A percentile compares a stretch with the other conserved stretches of the same genome.
These are phyloP conservation scores for Lanistes nyassanus DNA, from an alignment of 1,140 invertebrate species.

Conservation along the genomic window DNA sequence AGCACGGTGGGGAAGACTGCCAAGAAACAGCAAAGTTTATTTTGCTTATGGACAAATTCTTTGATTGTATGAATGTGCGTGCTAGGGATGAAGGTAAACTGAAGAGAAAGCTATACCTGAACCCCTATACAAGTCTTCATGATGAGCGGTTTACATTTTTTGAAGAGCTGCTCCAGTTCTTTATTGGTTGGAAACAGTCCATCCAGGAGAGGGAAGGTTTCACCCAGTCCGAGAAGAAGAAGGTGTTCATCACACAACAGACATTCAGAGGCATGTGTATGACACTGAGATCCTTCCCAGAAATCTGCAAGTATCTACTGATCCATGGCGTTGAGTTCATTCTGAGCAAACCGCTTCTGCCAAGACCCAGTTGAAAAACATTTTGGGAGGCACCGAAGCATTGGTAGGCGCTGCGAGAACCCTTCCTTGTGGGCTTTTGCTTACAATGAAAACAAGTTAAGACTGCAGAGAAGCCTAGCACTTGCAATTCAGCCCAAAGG, in stretches of 20 bases:
- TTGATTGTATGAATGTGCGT: too few relatives aligned
- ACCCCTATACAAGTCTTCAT: slow-evolving; percentile 2
- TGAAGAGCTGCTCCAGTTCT: neutral
- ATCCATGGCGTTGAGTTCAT: slow-evolving; percentile 10
- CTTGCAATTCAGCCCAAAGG: too few relatives aligned
- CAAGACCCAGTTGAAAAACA: slow-evolving; percentile 16
- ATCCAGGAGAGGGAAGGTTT: slow-evolving; percentile 6
- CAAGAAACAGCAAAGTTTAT: too few relatives aligned
- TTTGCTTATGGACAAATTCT: too few relatives aligned
- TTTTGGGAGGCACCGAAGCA: slow-evolving; percentile 1
- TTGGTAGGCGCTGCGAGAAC: too few relatives aligned
- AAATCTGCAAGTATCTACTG: neutral
- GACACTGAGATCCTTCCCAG: too few relatives aligned
- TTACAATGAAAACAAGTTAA: slow-evolving; percentile 7
- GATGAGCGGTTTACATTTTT: slow-evolving; percentile 5
- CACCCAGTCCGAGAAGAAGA: slow-evolving; percentile 8
- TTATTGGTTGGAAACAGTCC: too few relatives aligned
- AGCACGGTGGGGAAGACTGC: neutral
- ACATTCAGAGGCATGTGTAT: too few relatives aligned
- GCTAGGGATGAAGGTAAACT: too few relatives aligned
- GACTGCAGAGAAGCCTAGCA: too few relatives aligned
- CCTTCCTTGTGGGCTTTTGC: slow-evolving; percentile 11
- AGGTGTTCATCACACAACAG: slow-evolving; percentile 11
- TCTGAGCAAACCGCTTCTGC: slow-evolving; percentile 6
- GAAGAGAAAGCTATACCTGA: too few relatives aligned